Conservation (phyloP, 53 echinoderm and acorn worm genomes). For the Actinopyga echinites region DNA sequence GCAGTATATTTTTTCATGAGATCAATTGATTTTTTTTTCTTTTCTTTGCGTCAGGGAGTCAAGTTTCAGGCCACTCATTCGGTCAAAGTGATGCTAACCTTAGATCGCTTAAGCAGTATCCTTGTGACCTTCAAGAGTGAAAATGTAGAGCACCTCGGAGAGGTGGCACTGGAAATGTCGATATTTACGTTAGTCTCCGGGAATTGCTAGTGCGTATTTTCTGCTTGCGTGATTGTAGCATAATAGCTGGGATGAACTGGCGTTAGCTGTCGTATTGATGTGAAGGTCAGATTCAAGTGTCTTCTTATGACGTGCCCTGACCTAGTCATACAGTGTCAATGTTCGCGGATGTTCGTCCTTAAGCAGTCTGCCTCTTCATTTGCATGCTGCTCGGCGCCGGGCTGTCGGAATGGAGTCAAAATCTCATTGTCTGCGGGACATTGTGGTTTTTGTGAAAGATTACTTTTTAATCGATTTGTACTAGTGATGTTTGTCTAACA, state of each 20-base stretch:
- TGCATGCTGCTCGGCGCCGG: conserved; percentile 35
- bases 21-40: conserved; percentile 11
- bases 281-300: conserved; percentile 37
- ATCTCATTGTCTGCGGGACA: conserved; percentile 40
- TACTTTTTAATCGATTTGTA: conserved; percentile 44
- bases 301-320: conserved; percentile 32
- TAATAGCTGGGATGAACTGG: conserved; percentile 20
- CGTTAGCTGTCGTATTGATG: not conserved
- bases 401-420: conserved; percentile 19
- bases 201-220: not conserved
- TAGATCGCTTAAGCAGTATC: not conserved
- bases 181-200: not conserved
- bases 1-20: not conserved
- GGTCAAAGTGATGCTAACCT: conserved; percentile 22
- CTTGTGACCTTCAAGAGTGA: conserved; percentile 10
- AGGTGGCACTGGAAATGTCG: conserved; percentile 5
- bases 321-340: conserved; percentile 27
- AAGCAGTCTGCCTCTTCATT: conserved; percentile 33
- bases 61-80: conserved; percentile 10
- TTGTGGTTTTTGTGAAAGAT: conserved; percentile 49
- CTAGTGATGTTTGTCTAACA: conserved; percentile 18
- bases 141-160: conserved; percentile 5
- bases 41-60: not conserved
- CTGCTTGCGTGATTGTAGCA: conserved; percentile 6
- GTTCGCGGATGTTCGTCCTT: conserved; percentile 28